Evolutionary conservation across 2,113 vertebrate genomes (phyloP), one percentile per base, ranked within the genome.

Genomic region (Cephalopterus ornatus): DNA sequence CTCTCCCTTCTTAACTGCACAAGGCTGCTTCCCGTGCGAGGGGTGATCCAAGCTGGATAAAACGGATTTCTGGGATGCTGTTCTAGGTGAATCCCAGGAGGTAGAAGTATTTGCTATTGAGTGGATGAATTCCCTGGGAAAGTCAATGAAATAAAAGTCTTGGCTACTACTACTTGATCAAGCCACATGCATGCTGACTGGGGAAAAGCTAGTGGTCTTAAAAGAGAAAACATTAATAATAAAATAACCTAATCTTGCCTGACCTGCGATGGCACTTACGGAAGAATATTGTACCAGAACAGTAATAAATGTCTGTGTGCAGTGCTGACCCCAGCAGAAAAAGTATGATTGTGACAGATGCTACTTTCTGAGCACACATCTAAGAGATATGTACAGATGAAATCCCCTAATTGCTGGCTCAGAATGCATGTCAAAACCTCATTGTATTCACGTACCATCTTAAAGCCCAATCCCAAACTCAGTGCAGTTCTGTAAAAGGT

Each of bases 91-190:
- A 15, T 58, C 55, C 42, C n/a, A 22, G 12, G n/a, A 73, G 76
- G 37, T 16, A 5, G 15, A 55, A 47, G 10, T 30, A 63, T 24
- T 89, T 79, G 56, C 76, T 85, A 53, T 16, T 59, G 14, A 62
- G 44, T 21, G 33, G 56, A 68, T 67, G 2, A 88, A 89, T 47
- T 70, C 70, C 77, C 65, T 27, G 33, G 41, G 78, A n/a, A 75
- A 87, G 53, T 33, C 41, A 72, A 16, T 41, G n/a, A 89, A 78
- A 71, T 72, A 47, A 63, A 89, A 85, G 61, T 89, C n/a, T 61
- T 67, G 68, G 32, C 37, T 79, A 44, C 59, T 65, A 35, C 12
- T 58, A 76, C 44, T 11, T 2, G 4, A 41, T 6, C 0, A 0
- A 85, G 26, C 17, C 53, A 58, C 13, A 5, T 3, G 15, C 32